Evolutionary conservation across 2,888 invertebrate species (phyloP).

Genomic region (Villa cingulata): DNA sequence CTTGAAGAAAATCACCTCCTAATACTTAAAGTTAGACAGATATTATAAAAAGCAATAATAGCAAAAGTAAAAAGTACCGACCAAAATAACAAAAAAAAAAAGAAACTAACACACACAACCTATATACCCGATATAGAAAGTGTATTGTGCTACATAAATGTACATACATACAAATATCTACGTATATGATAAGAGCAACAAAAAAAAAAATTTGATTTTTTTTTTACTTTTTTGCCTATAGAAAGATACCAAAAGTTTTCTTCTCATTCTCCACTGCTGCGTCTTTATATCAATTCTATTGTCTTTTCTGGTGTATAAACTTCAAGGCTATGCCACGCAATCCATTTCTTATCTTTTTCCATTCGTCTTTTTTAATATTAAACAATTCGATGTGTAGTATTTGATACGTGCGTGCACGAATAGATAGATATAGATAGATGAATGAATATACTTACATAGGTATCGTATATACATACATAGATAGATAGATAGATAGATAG

Average conservation of each 20-base stretch:
- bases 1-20: background rate
- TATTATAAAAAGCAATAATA: background rate
- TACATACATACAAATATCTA: too few relatives aligned
- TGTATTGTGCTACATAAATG: too few relatives aligned
- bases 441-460: too few relatives aligned
- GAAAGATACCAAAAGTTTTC: background rate
- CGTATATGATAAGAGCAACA: too few relatives aligned
- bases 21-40: background rate
- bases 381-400: constrained; percentile 12
- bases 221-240: background rate
- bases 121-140: too few relatives aligned
- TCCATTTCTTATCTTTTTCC: constrained; percentile 21
- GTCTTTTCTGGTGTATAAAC: background rate
- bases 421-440: too few relatives aligned
- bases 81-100: too few relatives aligned
- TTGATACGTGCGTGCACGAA: constrained; percentile 14
- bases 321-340: constrained; percentile 15
- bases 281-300: too few relatives aligned
- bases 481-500: too few relatives aligned
- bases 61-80: background rate
- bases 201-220: too few relatives aligned
- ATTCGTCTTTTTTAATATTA: constrained; percentile 18
- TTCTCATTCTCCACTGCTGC: background rate
- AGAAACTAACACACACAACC: too few relatives aligned
- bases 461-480: too few relatives aligned